phyloP scores from a whole-genome alignment of 2,888 invertebrate genomes.

The Nemoura dubitans region DNA sequence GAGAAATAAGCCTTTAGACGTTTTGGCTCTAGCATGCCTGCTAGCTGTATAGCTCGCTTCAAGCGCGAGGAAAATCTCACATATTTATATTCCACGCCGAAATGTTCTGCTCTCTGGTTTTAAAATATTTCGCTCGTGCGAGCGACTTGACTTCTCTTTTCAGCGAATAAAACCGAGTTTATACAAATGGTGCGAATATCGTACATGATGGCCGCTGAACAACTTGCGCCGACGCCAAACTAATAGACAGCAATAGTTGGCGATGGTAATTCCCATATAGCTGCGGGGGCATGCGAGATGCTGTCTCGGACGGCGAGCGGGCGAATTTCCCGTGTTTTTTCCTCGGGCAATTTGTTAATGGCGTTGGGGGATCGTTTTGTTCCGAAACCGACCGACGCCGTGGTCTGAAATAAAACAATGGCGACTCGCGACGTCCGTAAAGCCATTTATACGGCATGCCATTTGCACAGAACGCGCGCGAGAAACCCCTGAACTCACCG shows the following conservation, averaged over 20 bases:
- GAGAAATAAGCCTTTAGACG: constrained; percentile 36
- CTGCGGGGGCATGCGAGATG: neutral
- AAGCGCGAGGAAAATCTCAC: constrained; percentile 35
- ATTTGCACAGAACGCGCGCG: constrained; percentile 18
- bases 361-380: constrained; percentile 49
- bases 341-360: constrained; percentile 60
- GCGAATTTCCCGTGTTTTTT: constrained; percentile 52
- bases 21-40: constrained; percentile 29
- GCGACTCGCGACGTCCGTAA: constrained; percentile 24
- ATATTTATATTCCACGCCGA: constrained; percentile 22
- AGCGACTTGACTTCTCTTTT: constrained; percentile 23
- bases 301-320: neutral
- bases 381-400: constrained; percentile 30
- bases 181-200: constrained; percentile 15
- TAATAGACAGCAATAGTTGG: constrained; percentile 31
- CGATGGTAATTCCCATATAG: constrained; percentile 5
- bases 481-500: constrained; percentile 10
- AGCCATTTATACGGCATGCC: constrained; percentile 25
- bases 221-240: neutral
- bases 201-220: constrained; percentile 19
- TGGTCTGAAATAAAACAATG: constrained; percentile 30
- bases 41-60: constrained; percentile 12
- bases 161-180: constrained; percentile 25
- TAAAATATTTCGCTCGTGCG: neutral
- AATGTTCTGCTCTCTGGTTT: constrained; percentile 20